Conservation (phyloP, 2,888 invertebrate species). For the Polyommatus icarus region DNA sequence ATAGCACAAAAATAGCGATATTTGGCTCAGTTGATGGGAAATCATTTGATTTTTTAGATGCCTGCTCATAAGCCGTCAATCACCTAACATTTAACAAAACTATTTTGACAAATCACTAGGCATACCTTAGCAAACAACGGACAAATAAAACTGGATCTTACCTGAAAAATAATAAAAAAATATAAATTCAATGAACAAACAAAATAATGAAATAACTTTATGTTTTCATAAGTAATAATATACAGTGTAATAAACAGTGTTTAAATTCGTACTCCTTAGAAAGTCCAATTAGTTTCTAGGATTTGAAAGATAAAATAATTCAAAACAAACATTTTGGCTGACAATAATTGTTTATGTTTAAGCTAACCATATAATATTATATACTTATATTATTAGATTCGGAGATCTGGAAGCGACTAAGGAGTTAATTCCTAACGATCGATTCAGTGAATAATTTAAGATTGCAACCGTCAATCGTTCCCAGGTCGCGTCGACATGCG, state of each 20-base stretch:
- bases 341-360: no score
- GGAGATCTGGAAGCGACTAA: not conserved
- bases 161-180: not conserved
- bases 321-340: not conserved
- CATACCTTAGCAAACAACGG: not conserved
- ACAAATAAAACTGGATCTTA: not conserved
- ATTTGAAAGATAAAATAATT: not conserved
- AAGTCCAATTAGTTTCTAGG: not conserved
- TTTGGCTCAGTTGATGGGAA: constrained; percentile 16
- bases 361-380: no score
- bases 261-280: not conserved
- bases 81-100: not conserved
- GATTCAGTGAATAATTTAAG: constrained; percentile 52
- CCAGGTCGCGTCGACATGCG: constrained; percentile 68
- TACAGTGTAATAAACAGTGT: not conserved
- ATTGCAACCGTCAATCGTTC: constrained; percentile 53
- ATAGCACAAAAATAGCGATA: constrained; percentile 15
- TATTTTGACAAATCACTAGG: not conserved
- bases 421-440: constrained; percentile 39
- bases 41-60: not conserved
- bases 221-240: not conserved
- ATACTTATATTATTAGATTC: not conserved
- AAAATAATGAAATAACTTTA: not conserved
- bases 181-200: not conserved
- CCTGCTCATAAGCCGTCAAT: not conserved